Evolutionary conservation across 2,888 invertebrate species (phyloP).

Genomic region (Spodoptera littoralis): DNA sequence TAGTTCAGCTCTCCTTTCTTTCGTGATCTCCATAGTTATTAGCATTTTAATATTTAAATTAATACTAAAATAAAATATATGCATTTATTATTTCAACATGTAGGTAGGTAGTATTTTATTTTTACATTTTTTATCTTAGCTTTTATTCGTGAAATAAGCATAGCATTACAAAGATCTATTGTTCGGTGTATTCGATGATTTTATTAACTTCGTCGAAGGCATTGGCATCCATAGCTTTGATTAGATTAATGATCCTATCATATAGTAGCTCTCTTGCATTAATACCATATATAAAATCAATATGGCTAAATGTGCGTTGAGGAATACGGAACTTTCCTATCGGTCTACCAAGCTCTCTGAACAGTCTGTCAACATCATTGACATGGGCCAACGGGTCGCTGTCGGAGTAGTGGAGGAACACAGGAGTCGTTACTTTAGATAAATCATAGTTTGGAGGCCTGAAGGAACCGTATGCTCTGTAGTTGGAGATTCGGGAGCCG

Average conservation of each 20-base stretch:
- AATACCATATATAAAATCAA: constrained; percentile 92
- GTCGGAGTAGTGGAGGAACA: constrained; percentile 90
- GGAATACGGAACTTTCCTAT: constrained; percentile 89
- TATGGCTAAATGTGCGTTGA: constrained; percentile 89
- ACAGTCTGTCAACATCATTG: constrained; percentile 88
- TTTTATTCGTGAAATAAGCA: too few relatives aligned
- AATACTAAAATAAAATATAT: too few relatives aligned
- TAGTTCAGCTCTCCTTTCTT: too few relatives aligned
- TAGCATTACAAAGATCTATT: not conserved
- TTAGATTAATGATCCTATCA: constrained; percentile 86
- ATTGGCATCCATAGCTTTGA: constrained; percentile 77
- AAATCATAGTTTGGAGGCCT: constrained; percentile 90
- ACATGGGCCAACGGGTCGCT: constrained; percentile 90
- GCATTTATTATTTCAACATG: too few relatives aligned
- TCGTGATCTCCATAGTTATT: too few relatives aligned
- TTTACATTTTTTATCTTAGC: too few relatives aligned
- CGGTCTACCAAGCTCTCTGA: constrained; percentile 85
- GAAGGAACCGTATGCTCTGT: constrained; percentile 83
- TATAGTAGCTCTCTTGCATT: constrained; percentile 89
- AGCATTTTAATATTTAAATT: too few relatives aligned
- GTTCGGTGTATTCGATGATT: not conserved
- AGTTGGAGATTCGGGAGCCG: constrained; percentile 84
- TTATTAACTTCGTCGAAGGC: constrained; percentile 29
- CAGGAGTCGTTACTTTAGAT: constrained; percentile 87
- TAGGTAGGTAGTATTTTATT: too few relatives aligned